Conservation (phyloP, 2,888 invertebrate species). For the Margaritifera margaritifera region DNA sequence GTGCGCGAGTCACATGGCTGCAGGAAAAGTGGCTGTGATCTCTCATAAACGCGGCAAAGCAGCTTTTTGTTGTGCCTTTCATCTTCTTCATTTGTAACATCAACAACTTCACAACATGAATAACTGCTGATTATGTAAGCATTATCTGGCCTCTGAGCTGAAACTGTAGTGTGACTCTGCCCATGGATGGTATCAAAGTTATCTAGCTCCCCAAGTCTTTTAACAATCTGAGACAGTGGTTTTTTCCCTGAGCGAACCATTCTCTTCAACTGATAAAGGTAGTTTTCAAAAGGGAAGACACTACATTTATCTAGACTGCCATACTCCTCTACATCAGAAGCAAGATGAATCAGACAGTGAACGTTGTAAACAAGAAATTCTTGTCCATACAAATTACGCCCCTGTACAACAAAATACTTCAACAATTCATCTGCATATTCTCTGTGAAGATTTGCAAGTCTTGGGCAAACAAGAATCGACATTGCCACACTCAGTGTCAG, state of each 20-base stretch:
- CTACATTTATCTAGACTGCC: constrained; percentile 16
- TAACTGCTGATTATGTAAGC: constrained; percentile 4
- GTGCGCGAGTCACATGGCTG: too few relatives aligned
- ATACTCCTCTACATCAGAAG: constrained; percentile 11
- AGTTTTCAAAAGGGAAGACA: constrained; percentile 27
- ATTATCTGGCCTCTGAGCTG: constrained; percentile 7
- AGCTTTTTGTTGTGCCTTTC: too few relatives aligned
- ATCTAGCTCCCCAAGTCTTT: not conserved
- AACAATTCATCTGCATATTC: too few relatives aligned
- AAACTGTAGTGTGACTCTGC: not conserved
- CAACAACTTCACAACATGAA: constrained; percentile 8
- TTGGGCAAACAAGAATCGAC: too few relatives aligned
- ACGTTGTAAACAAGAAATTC: constrained; percentile 22
- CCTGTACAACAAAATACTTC: constrained; percentile 15
- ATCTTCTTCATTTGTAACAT: not conserved
- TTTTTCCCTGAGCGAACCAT: constrained; percentile 1
- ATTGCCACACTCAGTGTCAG: too few relatives aligned
- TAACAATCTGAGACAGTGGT: constrained; percentile 4
- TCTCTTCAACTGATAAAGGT: constrained; percentile 15
- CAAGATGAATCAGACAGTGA: constrained; percentile 16
- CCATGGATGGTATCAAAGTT: not conserved
- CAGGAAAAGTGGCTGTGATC: too few relatives aligned
- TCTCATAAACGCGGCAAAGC: too few relatives aligned
- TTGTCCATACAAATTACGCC: constrained; percentile 14
- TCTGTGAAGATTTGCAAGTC: too few relatives aligned